Base-by-base conservation (phyloP, 2,797 vertebrate genomes). In the Huso huso region DNA sequence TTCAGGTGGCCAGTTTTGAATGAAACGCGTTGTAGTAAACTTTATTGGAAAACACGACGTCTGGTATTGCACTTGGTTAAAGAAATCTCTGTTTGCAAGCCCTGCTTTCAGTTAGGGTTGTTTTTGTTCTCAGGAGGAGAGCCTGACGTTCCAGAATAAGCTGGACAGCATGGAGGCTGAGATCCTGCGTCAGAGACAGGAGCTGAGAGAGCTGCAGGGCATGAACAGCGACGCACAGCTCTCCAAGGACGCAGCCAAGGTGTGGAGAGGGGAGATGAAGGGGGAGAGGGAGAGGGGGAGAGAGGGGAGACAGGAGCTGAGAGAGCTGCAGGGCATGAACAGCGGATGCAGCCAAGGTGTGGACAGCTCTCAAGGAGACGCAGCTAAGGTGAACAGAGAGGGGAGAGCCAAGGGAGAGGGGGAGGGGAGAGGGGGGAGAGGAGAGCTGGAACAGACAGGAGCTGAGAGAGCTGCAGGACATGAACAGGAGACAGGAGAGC, bases 121-220 rank as follows among this genome's bases (percentile, higher is more conserved):
- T 53, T 15, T 1, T 7, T 59, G 7, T 18, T 10, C 61, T n/a
- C 72, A 95, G 94, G 88, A 93, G 51, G 91, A 95, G 74, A 91
- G 90, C 73, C 79, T 93, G 74, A 88, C 85, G 6, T 90, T 88
- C 71, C 84, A 88, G 68, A 81, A 80, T 49, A 82, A 84, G 71
- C 63, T 95, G 74, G 88, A 94, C 64, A 53, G 65, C 37, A 73
- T 93, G 72, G 91, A 95, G 72, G 78, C 79, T 1, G 90, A 93
- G 71, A 82, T 93, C 73, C 71, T 88, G 61, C 80, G 70, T 10
- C 77, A 86, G 62, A 86, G 77, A 66, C 80, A 87, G 10, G 88
- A 93, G 73, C 80, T 92, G 12, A 73, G 74, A 23, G 79, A 84
- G 6, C 82, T 95, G 76, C 84, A 90, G 60, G 67, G 63, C 50